phyloP scores from a whole-genome alignment of 1,140 invertebrate genomes.

The Parasteatoda tepidariorum region DNA sequence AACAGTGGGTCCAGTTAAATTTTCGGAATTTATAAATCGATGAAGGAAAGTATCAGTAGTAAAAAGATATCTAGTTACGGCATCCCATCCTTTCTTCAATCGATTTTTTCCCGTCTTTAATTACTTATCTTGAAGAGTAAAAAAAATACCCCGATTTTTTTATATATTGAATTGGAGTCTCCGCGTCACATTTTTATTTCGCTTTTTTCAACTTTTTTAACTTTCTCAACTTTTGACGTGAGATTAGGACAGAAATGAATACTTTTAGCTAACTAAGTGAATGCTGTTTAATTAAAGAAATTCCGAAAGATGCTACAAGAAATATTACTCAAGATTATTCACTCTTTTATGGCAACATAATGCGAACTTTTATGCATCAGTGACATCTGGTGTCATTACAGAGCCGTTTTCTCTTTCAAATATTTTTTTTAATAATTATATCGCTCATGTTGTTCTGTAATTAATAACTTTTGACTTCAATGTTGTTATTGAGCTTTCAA shows the following conservation, averaged over 20 bases:
- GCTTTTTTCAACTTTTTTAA: too few species aligned
- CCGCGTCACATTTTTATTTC: slow-evolving; percentile 7
- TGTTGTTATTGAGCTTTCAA: too few species aligned
- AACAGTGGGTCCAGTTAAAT: background rate
- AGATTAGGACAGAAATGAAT: slow-evolving; percentile 45
- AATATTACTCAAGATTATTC: slow-evolving; percentile 45
- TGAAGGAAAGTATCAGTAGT: background rate
- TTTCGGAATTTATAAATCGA: slow-evolving; percentile 3
- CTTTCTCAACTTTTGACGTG: slow-evolving; percentile 12
- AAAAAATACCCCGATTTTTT: slow-evolving; percentile 24
- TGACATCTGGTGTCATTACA: slow-evolving; percentile 23
- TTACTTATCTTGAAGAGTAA: slow-evolving; percentile 37
- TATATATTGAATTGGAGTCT: slow-evolving; percentile 29
- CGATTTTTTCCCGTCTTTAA: slow-evolving; percentile 35
- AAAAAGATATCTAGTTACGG: slow-evolving; percentile 23
- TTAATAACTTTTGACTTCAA: too few species aligned
- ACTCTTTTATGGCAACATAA: slow-evolving; percentile 23
- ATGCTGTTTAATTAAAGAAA: slow-evolving; percentile 52
- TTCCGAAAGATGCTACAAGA: slow-evolving; percentile 27
- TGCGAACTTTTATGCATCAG: slow-evolving; percentile 12
- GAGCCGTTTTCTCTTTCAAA: background rate
- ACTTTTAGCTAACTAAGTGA: slow-evolving; percentile 39
- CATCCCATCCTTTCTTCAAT: slow-evolving; percentile 5
- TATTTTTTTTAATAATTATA: background rate
- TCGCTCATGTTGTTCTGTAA: too few species aligned